Base-by-base conservation (phyloP, 2,113 vertebrate genomes). In the Eublepharis macularius region DNA sequence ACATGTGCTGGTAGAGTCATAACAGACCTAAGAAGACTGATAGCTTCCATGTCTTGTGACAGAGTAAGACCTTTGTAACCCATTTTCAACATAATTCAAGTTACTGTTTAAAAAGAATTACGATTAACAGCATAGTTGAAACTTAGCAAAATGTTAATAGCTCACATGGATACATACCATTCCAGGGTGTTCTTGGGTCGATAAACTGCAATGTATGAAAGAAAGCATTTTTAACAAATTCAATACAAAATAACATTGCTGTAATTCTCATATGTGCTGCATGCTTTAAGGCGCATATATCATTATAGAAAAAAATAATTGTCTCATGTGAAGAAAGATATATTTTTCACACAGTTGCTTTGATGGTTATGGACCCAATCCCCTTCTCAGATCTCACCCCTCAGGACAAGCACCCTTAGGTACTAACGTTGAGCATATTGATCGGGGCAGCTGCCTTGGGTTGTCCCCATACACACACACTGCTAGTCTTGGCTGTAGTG, bases 171-270 rank as follows among this genome's bases (percentile, higher is more conserved):
- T 43, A 11, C 51, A 41, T 5, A 4, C 29, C 85, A 29, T 89
- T 80, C 54, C 49, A 66, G 49, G 47, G 2, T 16, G 57, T 74
- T 66, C 14, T 88, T 63, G 82, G 86, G 60, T 12, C 41, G 78
- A 80, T 3, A 83, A 80, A 10, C 32, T 87, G 13, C 16, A 80
- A 85, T 83, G 70, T 45, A 63, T 85, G 51, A 73, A 89, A 74
- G 19, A 76, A 17, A 45, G 66, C 39, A 75, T 85, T 89, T 84
- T 89, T 80, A 65, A n/a, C n/a, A 65, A 65, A 65, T n/a, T 77
- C 76, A 32, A 4, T 54, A 10, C 17, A 57, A 6, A 6, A 57
- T 17, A 43, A 12, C 43, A 63, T 5, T 32, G 21, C 17, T 5
- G 9, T 36, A 39, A 82, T 45, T 81, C 76, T 78, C 39, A 57